These are phyloP conservation scores for Hyla sarda DNA, from an alignment of 2,113 vertebrate genomes.

Conservation along the genomic window DNA sequence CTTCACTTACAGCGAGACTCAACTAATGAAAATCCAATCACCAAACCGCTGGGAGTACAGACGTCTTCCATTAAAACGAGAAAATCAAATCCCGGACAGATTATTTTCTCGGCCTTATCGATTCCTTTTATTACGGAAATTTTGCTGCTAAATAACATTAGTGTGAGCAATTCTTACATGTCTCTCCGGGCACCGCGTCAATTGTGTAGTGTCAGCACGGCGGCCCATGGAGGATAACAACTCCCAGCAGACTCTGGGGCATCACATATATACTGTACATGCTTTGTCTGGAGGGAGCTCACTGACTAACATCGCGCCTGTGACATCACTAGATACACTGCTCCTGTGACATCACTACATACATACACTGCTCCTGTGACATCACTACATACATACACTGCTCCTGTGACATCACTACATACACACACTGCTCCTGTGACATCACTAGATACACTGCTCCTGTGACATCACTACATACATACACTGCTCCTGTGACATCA, in stretches of 20 bases:
- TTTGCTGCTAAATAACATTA: constrained; percentile 79
- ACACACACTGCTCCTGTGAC: no score
- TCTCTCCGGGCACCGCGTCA: constrained; percentile 66
- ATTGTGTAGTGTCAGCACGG: constrained; percentile 61
- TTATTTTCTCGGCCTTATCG: constrained; percentile 75
- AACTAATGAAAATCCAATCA: constrained; percentile 74
- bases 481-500: no score
- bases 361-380: background rate
- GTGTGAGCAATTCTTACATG: constrained; percentile 74
- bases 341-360: background rate
- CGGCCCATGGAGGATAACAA: background rate
- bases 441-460: no score
- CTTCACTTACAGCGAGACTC: constrained; percentile 73
- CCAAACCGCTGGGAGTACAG: constrained; percentile 73
- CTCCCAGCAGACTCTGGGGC: background rate
- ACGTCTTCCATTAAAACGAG: constrained; percentile 77
- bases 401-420: background rate
- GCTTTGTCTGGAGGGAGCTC: background rate
- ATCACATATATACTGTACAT: background rate
- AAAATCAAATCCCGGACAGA: constrained; percentile 75
- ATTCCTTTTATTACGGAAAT: constrained; percentile 77
- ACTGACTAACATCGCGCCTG: background rate
- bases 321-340: constrained; percentile 10
- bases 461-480: no score
- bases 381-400: background rate